Percentiles rank a stretch among this genome's conserved stretches.
Evolutionary conservation across 1,140 invertebrate genomes (phyloP).

Genomic region (Cepaea nemoralis): DNA sequence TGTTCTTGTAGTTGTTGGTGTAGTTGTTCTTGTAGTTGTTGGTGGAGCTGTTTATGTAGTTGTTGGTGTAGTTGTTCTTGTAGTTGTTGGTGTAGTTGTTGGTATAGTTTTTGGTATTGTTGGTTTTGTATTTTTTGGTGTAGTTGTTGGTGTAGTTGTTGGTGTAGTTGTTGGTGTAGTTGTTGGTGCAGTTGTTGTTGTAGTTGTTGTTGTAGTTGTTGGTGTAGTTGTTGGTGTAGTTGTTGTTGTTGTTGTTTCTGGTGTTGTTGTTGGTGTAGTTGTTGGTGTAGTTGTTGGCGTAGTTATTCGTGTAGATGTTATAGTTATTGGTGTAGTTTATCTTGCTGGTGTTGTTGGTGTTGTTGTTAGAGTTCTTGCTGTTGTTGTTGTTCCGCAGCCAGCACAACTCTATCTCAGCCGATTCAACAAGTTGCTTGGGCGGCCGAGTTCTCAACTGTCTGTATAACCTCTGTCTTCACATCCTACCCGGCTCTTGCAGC

Average conservation of each 20-base stretch:
- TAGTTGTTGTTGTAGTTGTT: background rate
- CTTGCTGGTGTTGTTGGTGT: background rate
- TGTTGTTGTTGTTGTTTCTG: no score
- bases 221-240: no score
- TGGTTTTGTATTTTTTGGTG: background rate
- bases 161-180: no score
- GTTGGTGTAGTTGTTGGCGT: no score
- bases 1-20: no score
- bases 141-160: no score
- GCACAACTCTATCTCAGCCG: no score
- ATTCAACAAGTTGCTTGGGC: no score
- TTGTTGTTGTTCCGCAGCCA: slow-evolving; percentile 11
- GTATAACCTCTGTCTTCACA: no score
- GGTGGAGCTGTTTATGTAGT: background rate
- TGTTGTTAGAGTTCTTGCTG: background rate
- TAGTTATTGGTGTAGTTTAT: background rate
- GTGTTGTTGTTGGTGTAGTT: background rate
- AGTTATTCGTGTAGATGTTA: background rate
- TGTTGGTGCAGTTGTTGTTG: background rate
- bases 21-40: slow-evolving; percentile 1
- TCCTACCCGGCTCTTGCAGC: no score
- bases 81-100: no score
- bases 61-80: background rate
- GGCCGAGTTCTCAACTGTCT: no score
- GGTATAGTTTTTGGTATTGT: background rate